Evolutionary conservation across 2,888 invertebrate genomes (phyloP).

Genomic region (Resseliella maxima): DNA sequence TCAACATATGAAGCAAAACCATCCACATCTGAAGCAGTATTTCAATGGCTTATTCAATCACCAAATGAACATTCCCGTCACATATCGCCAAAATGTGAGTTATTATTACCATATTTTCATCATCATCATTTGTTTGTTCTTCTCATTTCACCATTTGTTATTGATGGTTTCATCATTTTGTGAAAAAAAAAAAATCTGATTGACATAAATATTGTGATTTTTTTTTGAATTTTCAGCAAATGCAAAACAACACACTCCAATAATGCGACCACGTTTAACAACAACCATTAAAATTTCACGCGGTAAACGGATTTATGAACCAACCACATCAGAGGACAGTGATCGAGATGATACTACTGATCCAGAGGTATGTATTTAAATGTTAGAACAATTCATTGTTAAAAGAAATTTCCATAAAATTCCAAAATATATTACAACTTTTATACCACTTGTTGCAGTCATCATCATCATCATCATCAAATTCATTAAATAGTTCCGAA

Average conservation of each 20-base stretch:
- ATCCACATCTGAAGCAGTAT: constrained; percentile 1
- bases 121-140: too few relatives aligned
- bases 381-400: too few relatives aligned
- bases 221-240: too few relatives aligned
- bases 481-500: background rate
- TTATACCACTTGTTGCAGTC: background rate
- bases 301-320: constrained; percentile 14
- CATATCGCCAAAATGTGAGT: background rate
- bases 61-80: constrained; percentile 16
- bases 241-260: background rate
- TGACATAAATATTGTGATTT: too few relatives aligned
- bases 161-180: too few relatives aligned
- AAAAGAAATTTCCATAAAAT: too few relatives aligned
- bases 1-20: constrained; percentile 1
- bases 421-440: background rate
- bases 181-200: too few relatives aligned
- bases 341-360: background rate
- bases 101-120: too few relatives aligned
- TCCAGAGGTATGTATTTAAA: background rate
- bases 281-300: constrained; percentile 40
- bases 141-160: too few relatives aligned
- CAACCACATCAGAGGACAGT: background rate
- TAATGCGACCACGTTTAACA: background rate
- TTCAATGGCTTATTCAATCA: background rate
- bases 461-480: background rate